A percentile compares a stretch with the other conserved stretches of the same genome.
Evolutionary conservation across 2,888 invertebrate species (phyloP).

Genomic region (Archaeoteleia sp.): DNA sequence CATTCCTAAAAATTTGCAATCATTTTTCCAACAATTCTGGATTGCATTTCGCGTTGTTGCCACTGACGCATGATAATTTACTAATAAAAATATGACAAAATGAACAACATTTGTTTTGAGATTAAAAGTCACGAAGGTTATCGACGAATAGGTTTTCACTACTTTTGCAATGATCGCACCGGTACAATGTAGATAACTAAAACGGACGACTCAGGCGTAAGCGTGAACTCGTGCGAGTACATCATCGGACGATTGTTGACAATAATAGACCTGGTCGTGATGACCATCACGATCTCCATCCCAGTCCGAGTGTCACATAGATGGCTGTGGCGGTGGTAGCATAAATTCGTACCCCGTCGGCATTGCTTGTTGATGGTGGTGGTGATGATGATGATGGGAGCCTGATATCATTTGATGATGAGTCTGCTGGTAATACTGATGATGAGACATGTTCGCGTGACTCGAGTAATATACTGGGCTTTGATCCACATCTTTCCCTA

Average conservation of each 20-base stretch:
- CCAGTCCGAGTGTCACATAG: slow-evolving; percentile 69
- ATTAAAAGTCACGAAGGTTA: too few relatives aligned
- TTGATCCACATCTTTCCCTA: slow-evolving; percentile 71
- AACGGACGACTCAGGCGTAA: slow-evolving; percentile 62
- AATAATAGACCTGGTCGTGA: slow-evolving; percentile 59
- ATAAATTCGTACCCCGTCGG: slow-evolving; percentile 68
- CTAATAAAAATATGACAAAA: too few relatives aligned
- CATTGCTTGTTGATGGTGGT: slow-evolving; percentile 66
- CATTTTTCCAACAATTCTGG: too few relatives aligned
- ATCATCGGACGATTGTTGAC: slow-evolving; percentile 64
- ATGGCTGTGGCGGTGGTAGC: slow-evolving; percentile 69
- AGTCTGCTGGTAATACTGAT: slow-evolving; percentile 71
- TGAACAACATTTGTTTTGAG: too few relatives aligned
- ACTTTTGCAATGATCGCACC: slow-evolving; percentile 26
- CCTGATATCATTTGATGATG: slow-evolving; percentile 69
- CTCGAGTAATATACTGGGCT: slow-evolving; percentile 69
- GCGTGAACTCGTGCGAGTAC: slow-evolving; percentile 66
- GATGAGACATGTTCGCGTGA: slow-evolving; percentile 69
- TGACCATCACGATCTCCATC: slow-evolving; percentile 53
- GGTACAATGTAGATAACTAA: slow-evolving; percentile 12
- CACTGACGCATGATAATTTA: too few relatives aligned
- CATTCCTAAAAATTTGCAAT: too few relatives aligned
- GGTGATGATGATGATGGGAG: slow-evolving; percentile 63
- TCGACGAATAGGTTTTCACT: slow-evolving; percentile 5
- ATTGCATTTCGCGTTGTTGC: too few relatives aligned